Conservation (phyloP, 2,888 invertebrate genomes). For the Eurytoma adleriae region DNA sequence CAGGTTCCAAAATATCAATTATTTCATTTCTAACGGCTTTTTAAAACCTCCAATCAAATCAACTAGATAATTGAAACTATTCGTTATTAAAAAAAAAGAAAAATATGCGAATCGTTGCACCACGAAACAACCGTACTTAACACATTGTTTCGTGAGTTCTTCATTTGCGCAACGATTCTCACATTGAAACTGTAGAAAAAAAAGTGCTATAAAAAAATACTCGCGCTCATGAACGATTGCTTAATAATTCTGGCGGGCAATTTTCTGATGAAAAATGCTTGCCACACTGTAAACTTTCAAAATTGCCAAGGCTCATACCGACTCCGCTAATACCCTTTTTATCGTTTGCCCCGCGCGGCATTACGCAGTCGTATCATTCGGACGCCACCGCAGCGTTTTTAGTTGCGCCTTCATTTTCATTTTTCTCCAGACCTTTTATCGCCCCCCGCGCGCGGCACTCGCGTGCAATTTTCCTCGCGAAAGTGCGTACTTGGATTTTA, state of each 20-base stretch:
- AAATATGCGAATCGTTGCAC: too few species aligned
- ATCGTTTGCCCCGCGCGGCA: not conserved
- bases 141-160: conserved; percentile 12
- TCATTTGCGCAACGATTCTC: conserved; percentile 10
- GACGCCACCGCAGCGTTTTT: not conserved
- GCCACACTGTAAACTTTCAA: conserved; percentile 12
- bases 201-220: conserved; percentile 12
- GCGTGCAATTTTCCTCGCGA: not conserved
- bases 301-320: not conserved
- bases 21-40: too few species aligned
- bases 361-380: not conserved
- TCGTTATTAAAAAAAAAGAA: too few species aligned
- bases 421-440: not conserved
- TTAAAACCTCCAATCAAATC: too few species aligned
- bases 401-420: not conserved
- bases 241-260: conserved; percentile 10
- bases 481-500: too few species aligned
- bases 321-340: not conserved
- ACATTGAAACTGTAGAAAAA: not conserved
- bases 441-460: too few species aligned
- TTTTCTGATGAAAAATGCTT: not conserved
- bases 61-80: too few species aligned
- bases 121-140: not conserved
- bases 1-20: not conserved
- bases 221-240: conserved; percentile 2